phyloP scores from a whole-genome alignment of 2,113 vertebrate genomes.

The Osmerus mordax region DNA sequence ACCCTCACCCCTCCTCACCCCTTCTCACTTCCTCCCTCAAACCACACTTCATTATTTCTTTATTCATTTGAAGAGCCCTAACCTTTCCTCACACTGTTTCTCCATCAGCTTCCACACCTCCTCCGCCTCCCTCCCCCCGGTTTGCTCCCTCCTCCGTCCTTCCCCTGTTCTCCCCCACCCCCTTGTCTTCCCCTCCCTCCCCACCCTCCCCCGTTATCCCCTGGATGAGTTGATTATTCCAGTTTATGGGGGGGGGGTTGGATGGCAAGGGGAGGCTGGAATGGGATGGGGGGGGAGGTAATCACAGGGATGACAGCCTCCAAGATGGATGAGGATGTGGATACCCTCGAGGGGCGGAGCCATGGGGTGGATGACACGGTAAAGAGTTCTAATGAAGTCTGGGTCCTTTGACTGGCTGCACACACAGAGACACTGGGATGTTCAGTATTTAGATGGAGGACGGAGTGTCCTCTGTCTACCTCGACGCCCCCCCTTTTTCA shows the following conservation, averaged over 20 bases:
- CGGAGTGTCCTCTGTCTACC: constrained; percentile 12
- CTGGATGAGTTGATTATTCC: constrained; percentile 26
- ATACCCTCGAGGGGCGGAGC: not conserved
- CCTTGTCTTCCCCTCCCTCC: constrained; percentile 23
- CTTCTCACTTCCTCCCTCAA: not conserved
- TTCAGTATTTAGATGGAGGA: constrained; percentile 19
- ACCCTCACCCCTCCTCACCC: constrained; percentile 2
- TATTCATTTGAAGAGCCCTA: not conserved
- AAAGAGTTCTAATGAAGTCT: not conserved
- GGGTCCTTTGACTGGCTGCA: not conserved
- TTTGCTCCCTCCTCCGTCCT: no score
- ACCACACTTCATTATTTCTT: not conserved
- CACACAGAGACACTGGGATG: not conserved
- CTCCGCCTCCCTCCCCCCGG: no score
- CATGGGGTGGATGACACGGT: not conserved
- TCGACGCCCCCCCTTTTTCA: not conserved
- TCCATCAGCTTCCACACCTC: no score
- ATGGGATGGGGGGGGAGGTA: constrained; percentile 2
- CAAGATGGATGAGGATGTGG: constrained; percentile 16
- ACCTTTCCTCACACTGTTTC: constrained; percentile 16
- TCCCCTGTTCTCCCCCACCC: not conserved
- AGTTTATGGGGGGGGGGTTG: constrained; percentile 6
- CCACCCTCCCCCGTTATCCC: not conserved
- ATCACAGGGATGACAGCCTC: constrained; percentile 43
- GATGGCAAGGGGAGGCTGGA: constrained; percentile 2